phyloP scores from a whole-genome alignment of 2,888 invertebrate genomes.

The Hymenopus coronatus region DNA sequence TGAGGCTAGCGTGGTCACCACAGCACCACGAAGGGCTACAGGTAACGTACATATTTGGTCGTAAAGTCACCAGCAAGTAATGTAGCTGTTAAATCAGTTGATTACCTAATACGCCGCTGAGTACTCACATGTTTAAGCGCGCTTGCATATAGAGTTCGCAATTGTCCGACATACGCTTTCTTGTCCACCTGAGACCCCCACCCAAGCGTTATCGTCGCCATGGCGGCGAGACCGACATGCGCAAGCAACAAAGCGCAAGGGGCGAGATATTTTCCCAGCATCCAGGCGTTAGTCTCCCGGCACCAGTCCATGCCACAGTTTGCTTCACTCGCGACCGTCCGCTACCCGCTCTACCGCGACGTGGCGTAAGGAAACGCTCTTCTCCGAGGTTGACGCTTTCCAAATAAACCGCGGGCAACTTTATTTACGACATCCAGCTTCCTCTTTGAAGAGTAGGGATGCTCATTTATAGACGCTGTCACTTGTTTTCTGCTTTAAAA shows the following conservation, averaged over 20 bases:
- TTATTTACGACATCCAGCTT: background rate
- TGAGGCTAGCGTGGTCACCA: too few species aligned
- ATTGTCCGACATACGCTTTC: background rate
- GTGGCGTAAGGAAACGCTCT: background rate
- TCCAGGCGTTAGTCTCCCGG: background rate
- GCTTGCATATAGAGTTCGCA: background rate
- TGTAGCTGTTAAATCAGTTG: too few species aligned
- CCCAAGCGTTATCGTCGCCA: background rate
- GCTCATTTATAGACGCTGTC: too few species aligned
- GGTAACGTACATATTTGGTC: too few species aligned
- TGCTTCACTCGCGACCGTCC: background rate
- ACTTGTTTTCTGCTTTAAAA: background rate
- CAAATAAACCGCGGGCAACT: background rate
- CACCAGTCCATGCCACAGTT: background rate
- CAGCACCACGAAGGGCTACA: too few species aligned
- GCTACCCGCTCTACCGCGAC: background rate
- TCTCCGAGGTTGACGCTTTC: background rate
- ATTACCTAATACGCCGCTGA: too few species aligned
- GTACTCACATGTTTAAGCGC: too few species aligned
- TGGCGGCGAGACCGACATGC: background rate
- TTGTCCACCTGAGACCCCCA: background rate
- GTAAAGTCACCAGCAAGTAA: too few species aligned
- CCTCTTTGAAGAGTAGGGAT: background rate
- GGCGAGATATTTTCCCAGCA: background rate
- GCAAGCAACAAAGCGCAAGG: background rate